A percentile compares a stretch with the other conserved stretches of the same genome.
These are phyloP conservation scores for Athene noctua DNA, from an alignment of 2,113 vertebrate species.

Conservation along the genomic window DNA sequence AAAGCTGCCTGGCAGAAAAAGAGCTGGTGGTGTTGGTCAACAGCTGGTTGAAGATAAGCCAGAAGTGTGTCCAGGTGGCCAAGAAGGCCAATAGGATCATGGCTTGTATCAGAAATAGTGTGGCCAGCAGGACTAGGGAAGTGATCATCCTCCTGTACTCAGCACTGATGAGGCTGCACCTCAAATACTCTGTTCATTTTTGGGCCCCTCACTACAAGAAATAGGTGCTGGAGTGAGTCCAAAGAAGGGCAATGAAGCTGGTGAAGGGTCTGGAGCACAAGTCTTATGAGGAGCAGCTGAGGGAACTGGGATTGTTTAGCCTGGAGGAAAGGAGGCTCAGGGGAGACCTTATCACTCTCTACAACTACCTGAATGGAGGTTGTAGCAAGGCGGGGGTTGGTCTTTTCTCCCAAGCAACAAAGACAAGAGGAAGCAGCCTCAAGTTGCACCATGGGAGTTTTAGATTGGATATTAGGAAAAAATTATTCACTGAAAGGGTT, in stretches of 20 bases:
- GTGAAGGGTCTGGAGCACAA: neutral
- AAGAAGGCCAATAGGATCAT: neutral
- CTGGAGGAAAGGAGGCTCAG: no score
- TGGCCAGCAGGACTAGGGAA: neutral
- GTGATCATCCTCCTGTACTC: rapidly evolving
- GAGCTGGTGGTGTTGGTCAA: neutral
- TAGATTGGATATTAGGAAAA: no score
- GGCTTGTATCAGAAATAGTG: rapidly evolving
- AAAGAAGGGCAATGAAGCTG: neutral
- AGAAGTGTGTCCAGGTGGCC: neutral
- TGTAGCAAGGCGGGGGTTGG: no score
- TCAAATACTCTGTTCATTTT: rapidly evolving
- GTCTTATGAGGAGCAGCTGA: neutral
- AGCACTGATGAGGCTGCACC: neutral
- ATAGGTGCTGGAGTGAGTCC: rapidly evolving
- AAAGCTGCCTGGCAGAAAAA: neutral
- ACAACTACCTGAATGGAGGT: no score
- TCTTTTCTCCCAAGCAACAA: no score
- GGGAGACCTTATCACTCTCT: no score
- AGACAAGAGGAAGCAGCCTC: no score
- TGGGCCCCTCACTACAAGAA: rapidly evolving
- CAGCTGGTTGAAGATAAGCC: neutral
- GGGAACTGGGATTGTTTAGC: neutral
- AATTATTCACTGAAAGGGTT: no score
- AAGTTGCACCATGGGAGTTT: no score